These are phyloP conservation scores for Eupeodes luniger DNA, from an alignment of 2,888 invertebrate species.

Conservation along the genomic window DNA sequence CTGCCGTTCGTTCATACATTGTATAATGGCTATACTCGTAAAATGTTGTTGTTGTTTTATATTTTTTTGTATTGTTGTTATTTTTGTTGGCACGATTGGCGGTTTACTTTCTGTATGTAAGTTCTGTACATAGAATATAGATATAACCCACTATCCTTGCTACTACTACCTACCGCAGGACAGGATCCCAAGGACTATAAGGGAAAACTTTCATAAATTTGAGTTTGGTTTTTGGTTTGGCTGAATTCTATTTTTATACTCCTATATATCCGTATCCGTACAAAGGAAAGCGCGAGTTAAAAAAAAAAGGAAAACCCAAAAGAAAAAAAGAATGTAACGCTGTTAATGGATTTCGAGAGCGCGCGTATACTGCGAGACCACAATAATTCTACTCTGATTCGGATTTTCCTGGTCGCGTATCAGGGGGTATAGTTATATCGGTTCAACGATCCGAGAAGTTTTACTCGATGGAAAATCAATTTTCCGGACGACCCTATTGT, in stretches of 20 bases:
- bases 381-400: constrained; percentile 54
- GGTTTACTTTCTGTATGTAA: constrained; percentile 39
- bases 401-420: constrained; percentile 23
- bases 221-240: constrained; percentile 25
- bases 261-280: not conserved
- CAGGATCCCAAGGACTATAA: constrained; percentile 9
- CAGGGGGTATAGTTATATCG: constrained; percentile 16
- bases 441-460: constrained; percentile 72
- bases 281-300: not conserved
- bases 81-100: constrained; percentile 45
- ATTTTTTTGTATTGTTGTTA: not conserved
- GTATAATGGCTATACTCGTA: constrained; percentile 32
- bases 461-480: constrained; percentile 67
- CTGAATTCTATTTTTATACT: not conserved
- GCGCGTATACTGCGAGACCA: constrained; percentile 36
- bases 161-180: not conserved
- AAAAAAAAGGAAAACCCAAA: not conserved
- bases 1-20: constrained; percentile 20
- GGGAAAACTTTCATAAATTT: constrained; percentile 62
- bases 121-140: not conserved
- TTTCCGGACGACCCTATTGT: constrained; percentile 64
- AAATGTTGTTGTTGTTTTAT: constrained; percentile 22
- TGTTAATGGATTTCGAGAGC: constrained; percentile 61
- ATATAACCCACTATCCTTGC: not conserved
- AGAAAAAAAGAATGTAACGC: constrained; percentile 15